Conservation (phyloP, 2,113 vertebrate genomes). For the Xiphias gladius region DNA sequence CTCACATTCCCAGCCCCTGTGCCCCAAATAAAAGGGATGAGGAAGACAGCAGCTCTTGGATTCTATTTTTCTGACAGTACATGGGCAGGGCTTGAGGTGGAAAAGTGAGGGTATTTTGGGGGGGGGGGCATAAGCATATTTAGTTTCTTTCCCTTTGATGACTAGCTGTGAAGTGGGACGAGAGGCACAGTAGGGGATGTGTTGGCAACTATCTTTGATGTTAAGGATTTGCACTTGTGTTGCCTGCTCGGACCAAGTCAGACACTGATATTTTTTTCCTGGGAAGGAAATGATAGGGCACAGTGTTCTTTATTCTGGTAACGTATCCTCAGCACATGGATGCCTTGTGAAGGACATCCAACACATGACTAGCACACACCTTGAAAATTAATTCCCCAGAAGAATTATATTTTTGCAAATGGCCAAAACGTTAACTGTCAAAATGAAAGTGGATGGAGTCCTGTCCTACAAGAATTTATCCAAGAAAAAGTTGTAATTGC, state of each 20-base stretch:
- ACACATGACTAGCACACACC: slow-evolving; percentile 4
- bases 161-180: slow-evolving; percentile 45
- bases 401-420: slow-evolving; percentile 9
- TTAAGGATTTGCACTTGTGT: slow-evolving; percentile 49
- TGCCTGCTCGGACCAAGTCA: slow-evolving; percentile 17
- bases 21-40: slow-evolving; percentile 45
- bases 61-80: slow-evolving; percentile 25
- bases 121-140: slow-evolving; percentile 14
- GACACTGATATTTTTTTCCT: slow-evolving; percentile 8
- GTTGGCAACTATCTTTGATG: slow-evolving; percentile 58
- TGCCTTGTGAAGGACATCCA: slow-evolving; percentile 13
- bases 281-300: not conserved
- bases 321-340: slow-evolving; percentile 35
- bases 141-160: slow-evolving; percentile 32
- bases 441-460: not conserved
- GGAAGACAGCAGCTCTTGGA: slow-evolving; percentile 8
- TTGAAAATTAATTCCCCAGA: not conserved
- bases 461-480: not conserved
- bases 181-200: slow-evolving; percentile 21
- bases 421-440: too few species aligned
- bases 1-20: slow-evolving; percentile 1
- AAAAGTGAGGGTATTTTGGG: slow-evolving; percentile 28
- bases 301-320: slow-evolving; percentile 16
- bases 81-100: slow-evolving; percentile 8
- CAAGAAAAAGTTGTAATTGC: not conserved